These are phyloP conservation scores for Dendrolimus kikuchii DNA, from an alignment of 1,140 invertebrate species.

Conservation along the genomic window DNA sequence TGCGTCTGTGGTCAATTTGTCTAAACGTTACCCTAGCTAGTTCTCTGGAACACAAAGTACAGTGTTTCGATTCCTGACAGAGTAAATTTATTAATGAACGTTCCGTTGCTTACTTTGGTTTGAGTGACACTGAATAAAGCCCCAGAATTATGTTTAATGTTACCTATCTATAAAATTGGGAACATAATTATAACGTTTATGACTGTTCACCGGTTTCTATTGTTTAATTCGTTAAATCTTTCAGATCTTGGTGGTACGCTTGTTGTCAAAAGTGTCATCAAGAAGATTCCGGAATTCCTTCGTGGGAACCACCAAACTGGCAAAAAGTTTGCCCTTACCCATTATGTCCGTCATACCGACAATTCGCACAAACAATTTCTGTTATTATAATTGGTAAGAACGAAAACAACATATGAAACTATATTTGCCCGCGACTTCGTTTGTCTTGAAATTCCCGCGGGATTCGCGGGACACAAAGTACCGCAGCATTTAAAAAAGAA, in stretches of 20 bases:
- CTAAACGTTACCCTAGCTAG: too few species aligned
- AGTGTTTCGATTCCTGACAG: too few species aligned
- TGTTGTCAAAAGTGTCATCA: conserved; percentile 81
- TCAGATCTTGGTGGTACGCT: conserved; percentile 82
- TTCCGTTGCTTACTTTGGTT: too few species aligned
- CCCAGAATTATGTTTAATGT: background rate
- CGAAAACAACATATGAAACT: background rate
- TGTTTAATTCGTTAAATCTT: background rate
- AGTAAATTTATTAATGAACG: too few species aligned
- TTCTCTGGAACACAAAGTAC: too few species aligned
- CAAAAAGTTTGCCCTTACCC: conserved; percentile 84
- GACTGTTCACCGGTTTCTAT: background rate
- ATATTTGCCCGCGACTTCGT: too few species aligned
- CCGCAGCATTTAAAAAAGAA: too few species aligned
- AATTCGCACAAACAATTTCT: conserved; percentile 81
- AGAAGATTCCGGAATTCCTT: conserved; percentile 76
- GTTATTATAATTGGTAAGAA: conserved; percentile 76
- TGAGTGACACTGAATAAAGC: too few species aligned
- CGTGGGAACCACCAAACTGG: conserved; percentile 86
- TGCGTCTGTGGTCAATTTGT: too few species aligned
- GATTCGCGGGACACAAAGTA: too few species aligned
- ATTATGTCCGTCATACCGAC: conserved; percentile 84
- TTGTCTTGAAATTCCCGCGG: too few species aligned
- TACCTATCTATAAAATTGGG: background rate
- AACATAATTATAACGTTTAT: background rate